Evolutionary conservation across 1,140 invertebrate genomes (phyloP).

Genomic region (Luehdorfia chinensis): DNA sequence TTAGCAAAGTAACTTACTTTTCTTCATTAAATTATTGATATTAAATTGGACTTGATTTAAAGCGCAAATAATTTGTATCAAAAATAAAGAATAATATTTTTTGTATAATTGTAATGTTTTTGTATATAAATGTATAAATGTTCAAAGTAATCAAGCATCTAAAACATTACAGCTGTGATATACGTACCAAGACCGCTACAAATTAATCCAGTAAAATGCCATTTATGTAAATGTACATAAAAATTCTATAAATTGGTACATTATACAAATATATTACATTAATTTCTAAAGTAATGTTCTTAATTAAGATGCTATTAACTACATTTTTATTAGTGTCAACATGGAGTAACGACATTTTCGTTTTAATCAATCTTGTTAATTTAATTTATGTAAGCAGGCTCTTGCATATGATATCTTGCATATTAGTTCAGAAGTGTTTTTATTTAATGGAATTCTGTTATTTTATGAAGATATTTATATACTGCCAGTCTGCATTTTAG

Average conservation of each 20-base stretch:
- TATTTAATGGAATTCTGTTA: conserved; percentile 25
- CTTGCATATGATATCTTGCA: no score
- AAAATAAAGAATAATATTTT: no score
- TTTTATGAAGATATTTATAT: conserved; percentile 22
- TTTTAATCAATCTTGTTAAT: conserved; percentile 19
- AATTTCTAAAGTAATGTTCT: no score
- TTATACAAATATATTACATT: conserved; percentile 12
- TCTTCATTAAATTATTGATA: no score
- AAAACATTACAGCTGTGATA: no score
- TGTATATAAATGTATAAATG: conserved; percentile 15
- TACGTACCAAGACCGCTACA: conserved; percentile 12
- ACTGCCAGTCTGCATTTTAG: conserved; percentile 32
- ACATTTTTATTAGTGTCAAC: no score
- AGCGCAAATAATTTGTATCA: no score
- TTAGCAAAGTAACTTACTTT: no score
- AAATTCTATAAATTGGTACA: conserved; percentile 15
- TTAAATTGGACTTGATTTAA: no score
- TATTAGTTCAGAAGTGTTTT: conserved; percentile 23
- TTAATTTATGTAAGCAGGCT: conserved; percentile 46
- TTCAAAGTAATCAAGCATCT: no score
- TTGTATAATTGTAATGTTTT: conserved; percentile 15
- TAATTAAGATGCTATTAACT: conserved; percentile 11
- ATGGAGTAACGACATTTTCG: conserved; percentile 45
- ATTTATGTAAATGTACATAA: conserved; percentile 19
- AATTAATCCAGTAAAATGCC: conserved; percentile 8